Conservation (phyloP, 2,113 vertebrate genomes). For the Columba janthina region DNA sequence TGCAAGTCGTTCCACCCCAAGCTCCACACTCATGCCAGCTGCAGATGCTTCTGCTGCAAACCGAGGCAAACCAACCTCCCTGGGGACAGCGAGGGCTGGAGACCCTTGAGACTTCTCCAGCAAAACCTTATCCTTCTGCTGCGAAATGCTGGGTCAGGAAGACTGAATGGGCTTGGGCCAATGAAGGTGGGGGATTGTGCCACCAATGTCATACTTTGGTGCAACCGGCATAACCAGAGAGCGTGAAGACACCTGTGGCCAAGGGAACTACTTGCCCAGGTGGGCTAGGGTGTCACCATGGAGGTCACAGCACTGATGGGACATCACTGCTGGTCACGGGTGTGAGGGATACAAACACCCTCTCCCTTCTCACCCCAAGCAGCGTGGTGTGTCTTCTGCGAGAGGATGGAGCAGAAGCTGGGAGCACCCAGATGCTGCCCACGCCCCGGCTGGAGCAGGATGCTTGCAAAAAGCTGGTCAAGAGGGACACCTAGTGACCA, state of each 20-base stretch:
- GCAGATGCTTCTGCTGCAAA: neutral
- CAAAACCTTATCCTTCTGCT: neutral
- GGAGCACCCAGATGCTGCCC: neutral
- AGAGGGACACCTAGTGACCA: constrained; percentile 52
- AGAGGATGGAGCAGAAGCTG: neutral
- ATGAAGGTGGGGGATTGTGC: neutral
- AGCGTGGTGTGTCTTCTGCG: neutral
- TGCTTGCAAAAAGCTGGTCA: neutral
- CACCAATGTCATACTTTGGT: neutral
- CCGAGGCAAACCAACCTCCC: rapidly evolving
- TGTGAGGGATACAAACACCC: neutral
- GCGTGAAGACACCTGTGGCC: rapidly evolving
- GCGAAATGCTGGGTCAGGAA: rapidly evolving
- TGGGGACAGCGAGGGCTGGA: neutral
- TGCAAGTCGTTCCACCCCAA: neutral
- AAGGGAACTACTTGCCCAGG: neutral
- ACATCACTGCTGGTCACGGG: rapidly evolving
- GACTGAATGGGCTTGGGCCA: rapidly evolving
- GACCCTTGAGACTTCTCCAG: rapidly evolving
- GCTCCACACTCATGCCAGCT: rapidly evolving
- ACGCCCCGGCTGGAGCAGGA: neutral
- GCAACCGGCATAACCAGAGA: rapidly evolving
- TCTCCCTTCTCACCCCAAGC: neutral
- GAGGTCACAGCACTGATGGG: neutral
- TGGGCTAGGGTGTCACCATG: neutral